Base-by-base conservation (phyloP, 2,797 vertebrate genomes). In the Acropternis orthonyx region DNA sequence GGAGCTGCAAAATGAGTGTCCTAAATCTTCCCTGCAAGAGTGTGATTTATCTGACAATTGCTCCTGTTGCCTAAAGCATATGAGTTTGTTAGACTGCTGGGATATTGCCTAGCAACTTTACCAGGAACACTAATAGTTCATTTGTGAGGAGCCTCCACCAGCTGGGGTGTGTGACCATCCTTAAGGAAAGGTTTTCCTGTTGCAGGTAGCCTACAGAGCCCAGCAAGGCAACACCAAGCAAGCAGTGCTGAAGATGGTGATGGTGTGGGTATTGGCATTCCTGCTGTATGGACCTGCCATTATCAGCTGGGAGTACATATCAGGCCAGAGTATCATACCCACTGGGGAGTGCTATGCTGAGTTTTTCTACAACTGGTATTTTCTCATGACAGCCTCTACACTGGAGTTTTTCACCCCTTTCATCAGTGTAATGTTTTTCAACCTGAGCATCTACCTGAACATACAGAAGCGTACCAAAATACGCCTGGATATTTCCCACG, bases 351-450 rank as follows among this genome's bases (percentile, higher is more conserved):
- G 99, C 97, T 99, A 98, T 0, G 99, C 99, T 0, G 99, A 99
- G 93, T 99, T 99, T 96, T 99, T 99, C 92, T 98, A 99, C 98
- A 99, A 99, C 89, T 99, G 99, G 99, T 99, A 99, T 97, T 99
- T 99, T 94, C 98, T 99, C 84, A 98, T 99, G 92, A 98, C 98
- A 2, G 99, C 99, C 18, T 99, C 99, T 32, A 99, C 98, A 1
- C 98, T 99, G 13, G 99, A 99, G 98, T 99, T 99, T 96, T 99
- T 99, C 97, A 98, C 99, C 1, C 99, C 99, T 5, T 99, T 99
- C 90, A 98, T 99, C 96, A 99, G 99, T 0, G 99, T 99, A 87
- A 98, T 98, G 90, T 99, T 99, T 98, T 99, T 99, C 98, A 99
- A 99, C 97, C 97, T 99, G 63, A 99, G 99, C 98, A 99, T 99